Conservation (phyloP, 2,888 invertebrate species). For the Rhamphomyia laevipes region DNA sequence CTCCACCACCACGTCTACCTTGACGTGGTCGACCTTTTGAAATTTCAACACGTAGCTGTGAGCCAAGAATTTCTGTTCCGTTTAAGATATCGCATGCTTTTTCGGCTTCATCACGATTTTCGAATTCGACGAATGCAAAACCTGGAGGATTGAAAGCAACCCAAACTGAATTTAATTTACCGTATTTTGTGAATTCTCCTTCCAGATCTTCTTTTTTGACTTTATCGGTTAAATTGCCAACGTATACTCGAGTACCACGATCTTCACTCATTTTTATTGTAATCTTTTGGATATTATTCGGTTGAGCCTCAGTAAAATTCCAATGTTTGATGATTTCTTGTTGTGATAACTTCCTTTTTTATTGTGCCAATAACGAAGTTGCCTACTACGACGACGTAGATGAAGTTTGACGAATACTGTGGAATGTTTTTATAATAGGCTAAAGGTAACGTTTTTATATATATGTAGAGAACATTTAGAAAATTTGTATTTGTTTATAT, state of each 20-base stretch:
- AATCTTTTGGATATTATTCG: neutral
- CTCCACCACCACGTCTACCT: neutral
- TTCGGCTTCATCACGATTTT: slow-evolving; percentile 78
- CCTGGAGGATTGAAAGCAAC: slow-evolving; percentile 87
- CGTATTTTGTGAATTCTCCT: slow-evolving; percentile 82
- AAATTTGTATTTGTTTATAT: no score
- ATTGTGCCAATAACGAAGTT: no score
- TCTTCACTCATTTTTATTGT: slow-evolving; percentile 29
- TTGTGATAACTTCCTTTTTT: no score
- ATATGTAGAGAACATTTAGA: no score
- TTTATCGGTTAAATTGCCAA: slow-evolving; percentile 77
- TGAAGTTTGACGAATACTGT: no score
- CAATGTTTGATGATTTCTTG: no score
- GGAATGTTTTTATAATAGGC: no score
- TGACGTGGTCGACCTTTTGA: slow-evolving; percentile 58
- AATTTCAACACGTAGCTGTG: slow-evolving; percentile 78
- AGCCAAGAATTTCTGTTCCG: slow-evolving; percentile 76
- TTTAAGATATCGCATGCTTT: slow-evolving; percentile 70
- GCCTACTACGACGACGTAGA: no score
- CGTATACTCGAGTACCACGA: slow-evolving; percentile 70
- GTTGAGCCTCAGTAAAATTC: no score
- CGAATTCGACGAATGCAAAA: slow-evolving; percentile 89
- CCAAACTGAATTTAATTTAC: slow-evolving; percentile 86
- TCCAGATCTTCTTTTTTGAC: slow-evolving; percentile 88
- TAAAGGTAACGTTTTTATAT: no score